Percentiles rank a stretch among this genome's conserved stretches.
phyloP scores from a whole-genome alignment of 1,140 invertebrate species.

The Centruroides vittatus region DNA sequence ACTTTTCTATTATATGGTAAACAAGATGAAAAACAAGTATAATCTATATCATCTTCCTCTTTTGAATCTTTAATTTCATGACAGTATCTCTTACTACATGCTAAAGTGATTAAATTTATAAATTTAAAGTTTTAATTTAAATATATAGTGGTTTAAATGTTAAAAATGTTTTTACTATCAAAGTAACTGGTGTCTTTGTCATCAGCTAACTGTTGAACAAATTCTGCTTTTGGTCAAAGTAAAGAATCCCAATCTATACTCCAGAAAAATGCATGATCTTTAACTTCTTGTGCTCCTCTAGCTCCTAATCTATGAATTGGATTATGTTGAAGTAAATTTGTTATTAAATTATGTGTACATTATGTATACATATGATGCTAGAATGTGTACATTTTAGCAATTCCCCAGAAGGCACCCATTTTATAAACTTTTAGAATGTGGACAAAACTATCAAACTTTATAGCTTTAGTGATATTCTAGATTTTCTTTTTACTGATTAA shows the following conservation, averaged over 20 bases:
- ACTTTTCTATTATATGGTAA: slow-evolving; percentile 65
- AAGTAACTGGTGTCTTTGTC: slow-evolving; percentile 99
- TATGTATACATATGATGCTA: no score
- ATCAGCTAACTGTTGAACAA: slow-evolving; percentile 89
- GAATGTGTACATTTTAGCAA: no score
- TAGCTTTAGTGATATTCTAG: no score
- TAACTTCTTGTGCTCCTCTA: slow-evolving; percentile 85
- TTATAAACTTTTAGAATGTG: no score
- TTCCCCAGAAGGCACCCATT: no score
- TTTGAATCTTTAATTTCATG: slow-evolving; percentile 68
- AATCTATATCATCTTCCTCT: slow-evolving; percentile 73
- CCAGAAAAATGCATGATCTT: slow-evolving; percentile 87
- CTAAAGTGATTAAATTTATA: slow-evolving; percentile 32
- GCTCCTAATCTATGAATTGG: slow-evolving; percentile 88
- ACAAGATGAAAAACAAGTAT: slow-evolving; percentile 71
- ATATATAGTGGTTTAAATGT: no score
- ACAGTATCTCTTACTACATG: slow-evolving; percentile 70
- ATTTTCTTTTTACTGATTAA: no score
- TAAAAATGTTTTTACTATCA: slow-evolving; percentile 50
- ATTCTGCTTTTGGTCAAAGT: slow-evolving; percentile 92
- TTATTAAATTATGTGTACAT: slow-evolving; percentile 91
- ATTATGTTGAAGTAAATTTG: slow-evolving; percentile 75
- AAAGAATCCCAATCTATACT: slow-evolving; percentile 93
- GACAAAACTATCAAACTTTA: no score
- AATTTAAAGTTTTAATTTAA: no score